These are phyloP conservation scores for Venustaconcha ellipsiformis DNA, from an alignment of 1,140 invertebrate species.

Conservation along the genomic window DNA sequence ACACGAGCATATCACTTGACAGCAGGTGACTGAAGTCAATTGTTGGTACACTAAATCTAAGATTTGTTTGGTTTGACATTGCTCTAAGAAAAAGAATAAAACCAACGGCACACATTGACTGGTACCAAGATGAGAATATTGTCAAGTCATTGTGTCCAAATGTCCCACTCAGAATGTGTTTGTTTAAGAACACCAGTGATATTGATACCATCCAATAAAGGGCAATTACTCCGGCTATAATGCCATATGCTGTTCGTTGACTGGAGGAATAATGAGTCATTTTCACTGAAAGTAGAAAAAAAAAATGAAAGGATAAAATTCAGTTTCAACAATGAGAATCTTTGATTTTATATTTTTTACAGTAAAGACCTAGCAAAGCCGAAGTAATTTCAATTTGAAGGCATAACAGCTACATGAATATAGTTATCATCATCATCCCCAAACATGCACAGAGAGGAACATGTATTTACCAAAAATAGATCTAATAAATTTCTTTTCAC, in stretches of 20 bases:
- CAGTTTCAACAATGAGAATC: too few relatives aligned
- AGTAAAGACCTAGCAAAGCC: too few relatives aligned
- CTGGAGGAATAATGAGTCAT: too few relatives aligned
- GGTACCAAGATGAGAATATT: slow-evolving; percentile 66
- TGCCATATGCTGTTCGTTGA: not conserved
- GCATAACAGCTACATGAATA: too few relatives aligned
- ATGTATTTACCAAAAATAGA: too few relatives aligned
- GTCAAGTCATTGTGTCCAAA: slow-evolving; percentile 52
- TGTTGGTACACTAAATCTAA: slow-evolving; percentile 28
- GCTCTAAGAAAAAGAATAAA: slow-evolving; percentile 31
- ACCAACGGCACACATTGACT: slow-evolving; percentile 43
- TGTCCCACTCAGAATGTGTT: slow-evolving; percentile 58
- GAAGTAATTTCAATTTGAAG: too few relatives aligned
- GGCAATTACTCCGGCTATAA: slow-evolving; percentile 46
- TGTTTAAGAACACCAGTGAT: slow-evolving; percentile 67
- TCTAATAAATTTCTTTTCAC: too few relatives aligned
- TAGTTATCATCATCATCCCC: too few relatives aligned
- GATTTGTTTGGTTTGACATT: slow-evolving; percentile 16
- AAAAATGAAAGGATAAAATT: too few relatives aligned
- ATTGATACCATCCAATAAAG: slow-evolving; percentile 66
- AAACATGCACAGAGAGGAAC: too few relatives aligned
- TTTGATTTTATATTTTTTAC: too few relatives aligned
- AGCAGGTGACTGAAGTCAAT: slow-evolving; percentile 40
- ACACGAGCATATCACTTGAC: slow-evolving; percentile 50
- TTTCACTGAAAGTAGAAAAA: too few relatives aligned